Evolutionary conservation across 2,888 invertebrate species (phyloP).

Genomic region (Tetrapedia diversipes): DNA sequence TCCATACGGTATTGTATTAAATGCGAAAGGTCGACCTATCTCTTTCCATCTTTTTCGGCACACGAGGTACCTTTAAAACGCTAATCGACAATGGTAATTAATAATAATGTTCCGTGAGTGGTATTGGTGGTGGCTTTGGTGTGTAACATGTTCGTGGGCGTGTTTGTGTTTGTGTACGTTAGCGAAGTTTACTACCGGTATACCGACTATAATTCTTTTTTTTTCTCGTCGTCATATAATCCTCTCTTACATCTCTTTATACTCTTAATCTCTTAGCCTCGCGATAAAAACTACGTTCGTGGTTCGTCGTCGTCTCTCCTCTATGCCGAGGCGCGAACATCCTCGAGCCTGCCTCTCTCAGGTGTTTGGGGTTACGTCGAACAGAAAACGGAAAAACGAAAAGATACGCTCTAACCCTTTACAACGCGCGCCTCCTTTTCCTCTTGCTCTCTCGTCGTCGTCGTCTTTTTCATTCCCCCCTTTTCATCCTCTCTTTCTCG

Average conservation of each 20-base stretch:
- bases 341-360: conserved; percentile 15
- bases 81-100: conserved; percentile 77
- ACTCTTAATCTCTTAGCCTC: conserved; percentile 31
- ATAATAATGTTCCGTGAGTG: conserved; percentile 64
- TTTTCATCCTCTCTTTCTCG: neutral
- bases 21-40: conserved; percentile 58
- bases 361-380: conserved; percentile 10
- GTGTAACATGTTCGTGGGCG: conserved; percentile 49
- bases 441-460: neutral
- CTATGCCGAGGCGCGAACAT: conserved; percentile 28
- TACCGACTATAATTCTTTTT: conserved; percentile 62
- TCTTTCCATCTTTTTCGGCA: neutral
- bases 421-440: conserved; percentile 44
- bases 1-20: conserved; percentile 69
- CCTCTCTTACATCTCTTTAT: conserved; percentile 18
- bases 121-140: conserved; percentile 60
- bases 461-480: neutral
- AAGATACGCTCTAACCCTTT: conserved; percentile 42
- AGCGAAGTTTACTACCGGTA: conserved; percentile 60
- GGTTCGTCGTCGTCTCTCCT: conserved; percentile 21
- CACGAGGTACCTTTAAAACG: conserved; percentile 71
- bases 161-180: conserved; percentile 5
- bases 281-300: conserved; percentile 47
- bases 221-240: conserved; percentile 44
- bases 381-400: conserved; percentile 30